Evolutionary conservation across 2,888 invertebrate species (phyloP), one percentile per base, ranked within the genome.

Genomic region (Cephus pygmeus): DNA sequence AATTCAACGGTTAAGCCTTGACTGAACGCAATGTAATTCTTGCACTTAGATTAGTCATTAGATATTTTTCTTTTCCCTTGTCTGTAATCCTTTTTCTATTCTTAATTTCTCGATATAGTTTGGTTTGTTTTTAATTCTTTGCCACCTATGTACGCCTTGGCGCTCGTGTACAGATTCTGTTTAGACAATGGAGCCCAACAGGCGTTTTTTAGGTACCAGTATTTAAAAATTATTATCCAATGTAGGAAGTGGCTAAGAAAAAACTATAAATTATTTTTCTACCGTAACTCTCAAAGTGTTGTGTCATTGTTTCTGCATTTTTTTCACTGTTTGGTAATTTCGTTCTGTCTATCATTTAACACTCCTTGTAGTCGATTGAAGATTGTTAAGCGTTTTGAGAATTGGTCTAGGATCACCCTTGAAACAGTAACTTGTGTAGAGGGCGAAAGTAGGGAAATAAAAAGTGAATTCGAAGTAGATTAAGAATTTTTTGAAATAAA

Each of bases 1-100:
- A 85, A 85, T 77, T 81, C 84, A 36, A 78, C 77, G 34, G 81
- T 80, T 69, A 80, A 81, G 77, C 82, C 84, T 12, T 33, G 71
- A 71, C 31, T 71, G 71, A 71, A 34, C 0, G 31, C 34, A 71
- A 71, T 71, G 33, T 31, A 31, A 71, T 33, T 71, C 12, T 34
- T 34, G 31, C 31, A 33, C 30, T 15, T 31, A 71, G 31, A 33
- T 71, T 34, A 31, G 71, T 31, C 12, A 33, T 69, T 69, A 30
- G 31, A 71, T 56, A 56, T 56, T 0, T 56, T 56, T 36, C 12
- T 40, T 40, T 56, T 56, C 9, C 23, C 2, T 56, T 56, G 23
- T 9, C 56, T 23, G 9, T 56, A 56, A 6, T 56, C 23, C 56
- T 56, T 56, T 56, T 56, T 56, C 56, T 56, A 56, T 23, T 56